Evolutionary conservation across 2,113 vertebrate species (phyloP).

Genomic region (Panthera tigris): DNA sequence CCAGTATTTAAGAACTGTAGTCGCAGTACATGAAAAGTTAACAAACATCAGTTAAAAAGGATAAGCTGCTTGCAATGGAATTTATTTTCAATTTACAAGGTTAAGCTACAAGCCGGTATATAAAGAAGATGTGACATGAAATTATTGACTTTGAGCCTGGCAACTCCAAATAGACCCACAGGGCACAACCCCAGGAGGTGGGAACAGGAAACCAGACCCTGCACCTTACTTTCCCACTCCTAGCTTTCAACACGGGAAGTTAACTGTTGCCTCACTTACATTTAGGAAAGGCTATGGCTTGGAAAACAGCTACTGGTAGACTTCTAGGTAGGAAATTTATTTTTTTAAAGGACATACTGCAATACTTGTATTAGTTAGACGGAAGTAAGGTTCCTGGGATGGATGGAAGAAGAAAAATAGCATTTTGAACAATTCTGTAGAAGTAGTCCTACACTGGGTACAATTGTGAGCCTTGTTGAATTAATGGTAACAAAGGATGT

Average conservation of each 20-base stretch:
- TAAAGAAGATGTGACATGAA: conserved; percentile 51
- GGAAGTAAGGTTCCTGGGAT: background rate
- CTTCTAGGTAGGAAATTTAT: background rate
- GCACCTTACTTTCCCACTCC: background rate
- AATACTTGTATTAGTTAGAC: background rate
- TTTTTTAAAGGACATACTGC: background rate
- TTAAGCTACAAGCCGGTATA: background rate
- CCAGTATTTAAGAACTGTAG: background rate
- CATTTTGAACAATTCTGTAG: background rate
- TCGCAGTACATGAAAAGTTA: background rate
- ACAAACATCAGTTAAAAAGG: background rate
- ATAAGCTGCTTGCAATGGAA: background rate
- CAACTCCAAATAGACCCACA: conserved; percentile 2
- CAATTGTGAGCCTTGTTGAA: background rate
- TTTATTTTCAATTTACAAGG: conserved; percentile 41
- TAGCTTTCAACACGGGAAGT: conserved; percentile 15
- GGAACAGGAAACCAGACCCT: background rate
- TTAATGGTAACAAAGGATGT: background rate
- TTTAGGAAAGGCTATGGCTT: background rate
- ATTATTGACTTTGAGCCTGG: conserved; percentile 19
- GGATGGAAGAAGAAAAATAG: background rate
- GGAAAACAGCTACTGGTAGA: conserved; percentile 22
- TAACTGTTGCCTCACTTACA: conserved; percentile 8
- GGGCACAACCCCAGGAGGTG: background rate
- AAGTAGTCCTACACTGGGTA: background rate